phyloP scores from a whole-genome alignment of 2,888 invertebrate species.

The Ferrisia virgata region DNA sequence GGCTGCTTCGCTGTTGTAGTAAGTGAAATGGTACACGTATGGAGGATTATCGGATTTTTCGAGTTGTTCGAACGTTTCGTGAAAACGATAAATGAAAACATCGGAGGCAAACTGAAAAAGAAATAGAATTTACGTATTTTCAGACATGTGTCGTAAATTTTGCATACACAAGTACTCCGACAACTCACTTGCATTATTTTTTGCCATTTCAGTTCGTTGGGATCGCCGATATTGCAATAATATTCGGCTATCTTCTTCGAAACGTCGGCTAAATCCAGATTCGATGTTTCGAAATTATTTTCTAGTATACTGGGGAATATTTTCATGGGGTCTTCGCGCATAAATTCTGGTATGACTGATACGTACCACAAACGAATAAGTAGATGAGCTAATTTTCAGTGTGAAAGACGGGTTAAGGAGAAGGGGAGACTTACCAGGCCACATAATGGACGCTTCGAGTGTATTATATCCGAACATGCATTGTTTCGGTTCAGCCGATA shows the following conservation, averaged over 20 bases:
- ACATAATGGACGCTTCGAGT: slow-evolving; percentile 59
- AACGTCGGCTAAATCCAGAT: neutral
- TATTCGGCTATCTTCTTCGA: neutral
- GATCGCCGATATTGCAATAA: neutral
- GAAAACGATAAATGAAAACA: slow-evolving; percentile 66
- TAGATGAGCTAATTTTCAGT: neutral
- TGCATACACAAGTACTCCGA: too few species aligned
- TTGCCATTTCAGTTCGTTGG: neutral
- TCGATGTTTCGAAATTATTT: neutral
- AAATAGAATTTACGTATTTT: too few species aligned
- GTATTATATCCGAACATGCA: slow-evolving; percentile 72
- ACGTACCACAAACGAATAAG: neutral
- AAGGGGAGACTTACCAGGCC: neutral
- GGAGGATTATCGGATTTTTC: neutral
- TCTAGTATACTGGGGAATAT: neutral
- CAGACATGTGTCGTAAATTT: too few species aligned
- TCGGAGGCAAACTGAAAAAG: slow-evolving; percentile 68
- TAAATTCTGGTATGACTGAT: neutral
- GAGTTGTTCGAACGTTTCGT: slow-evolving; percentile 58
- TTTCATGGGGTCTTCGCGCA: neutral
- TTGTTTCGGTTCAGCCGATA: slow-evolving; percentile 60
- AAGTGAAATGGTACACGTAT: slow-evolving; percentile 48
- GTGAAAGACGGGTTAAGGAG: too few species aligned
- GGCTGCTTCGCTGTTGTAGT: neutral
- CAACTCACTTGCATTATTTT: neutral